Evolutionary conservation across 2,888 invertebrate species (phyloP).

Genomic region (Sicus ferrugineus): DNA sequence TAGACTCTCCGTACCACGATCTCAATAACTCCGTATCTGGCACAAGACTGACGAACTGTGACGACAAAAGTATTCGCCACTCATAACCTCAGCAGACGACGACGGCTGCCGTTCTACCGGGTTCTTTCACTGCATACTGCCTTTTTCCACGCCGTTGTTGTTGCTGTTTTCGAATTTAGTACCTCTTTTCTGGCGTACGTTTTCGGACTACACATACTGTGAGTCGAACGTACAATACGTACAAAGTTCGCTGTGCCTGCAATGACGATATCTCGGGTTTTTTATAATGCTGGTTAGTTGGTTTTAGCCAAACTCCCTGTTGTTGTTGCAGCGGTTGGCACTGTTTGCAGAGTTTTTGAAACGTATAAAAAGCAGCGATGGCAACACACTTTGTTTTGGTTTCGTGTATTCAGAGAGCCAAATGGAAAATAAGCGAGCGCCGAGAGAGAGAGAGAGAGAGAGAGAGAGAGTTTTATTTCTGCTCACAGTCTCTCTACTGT

Average conservation of each 20-base stretch:
- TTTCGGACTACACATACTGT: no score
- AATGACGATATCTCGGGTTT: slow-evolving; percentile 30
- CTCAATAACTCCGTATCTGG: slow-evolving; percentile 62
- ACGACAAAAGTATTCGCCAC: slow-evolving; percentile 45
- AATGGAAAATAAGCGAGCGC: no score
- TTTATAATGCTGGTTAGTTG: slow-evolving; percentile 43
- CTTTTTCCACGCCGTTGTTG: slow-evolving; percentile 18
- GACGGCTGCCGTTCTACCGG: slow-evolving; percentile 38
- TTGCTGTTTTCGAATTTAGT: slow-evolving; percentile 13
- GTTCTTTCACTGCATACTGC: slow-evolving; percentile 37
- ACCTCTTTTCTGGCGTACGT: slow-evolving; percentile 22
- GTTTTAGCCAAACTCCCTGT: slow-evolving; percentile 24
- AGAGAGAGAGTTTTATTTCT: no score
- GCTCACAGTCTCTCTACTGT: no score
- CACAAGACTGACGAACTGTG: slow-evolving; percentile 60
- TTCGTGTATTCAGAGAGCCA: no score
- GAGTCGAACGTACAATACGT: slow-evolving; percentile 4
- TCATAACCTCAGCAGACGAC: slow-evolving; percentile 23
- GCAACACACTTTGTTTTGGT: no score
- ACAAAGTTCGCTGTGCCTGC: background rate
- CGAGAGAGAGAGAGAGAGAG: no score
- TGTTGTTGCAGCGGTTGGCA: slow-evolving; percentile 14
- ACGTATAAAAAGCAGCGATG: background rate
- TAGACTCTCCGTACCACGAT: slow-evolving; percentile 59
- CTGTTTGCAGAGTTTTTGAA: no score